Evolutionary conservation across 2,113 vertebrate genomes (phyloP).

Genomic region (Paradoxurus hermaphroditus): DNA sequence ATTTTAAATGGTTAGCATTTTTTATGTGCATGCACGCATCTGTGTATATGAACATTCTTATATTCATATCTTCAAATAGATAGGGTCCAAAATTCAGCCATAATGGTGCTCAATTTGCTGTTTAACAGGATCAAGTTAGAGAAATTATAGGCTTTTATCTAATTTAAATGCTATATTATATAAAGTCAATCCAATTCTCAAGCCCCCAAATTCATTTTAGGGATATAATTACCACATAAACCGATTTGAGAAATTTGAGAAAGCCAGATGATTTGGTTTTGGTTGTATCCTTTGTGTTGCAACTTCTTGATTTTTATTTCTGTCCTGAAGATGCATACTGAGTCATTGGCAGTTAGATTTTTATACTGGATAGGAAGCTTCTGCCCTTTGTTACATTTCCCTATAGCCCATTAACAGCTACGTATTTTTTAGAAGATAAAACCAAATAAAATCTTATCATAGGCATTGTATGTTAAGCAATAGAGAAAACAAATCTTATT

Average conservation of each 20-base stretch:
- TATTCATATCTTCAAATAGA: neutral
- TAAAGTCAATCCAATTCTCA: neutral
- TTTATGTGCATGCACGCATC: neutral
- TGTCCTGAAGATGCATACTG: neutral
- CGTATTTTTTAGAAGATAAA: conserved; percentile 56
- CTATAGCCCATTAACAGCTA: neutral
- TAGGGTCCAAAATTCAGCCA: neutral
- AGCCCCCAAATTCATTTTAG: neutral
- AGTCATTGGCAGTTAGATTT: neutral
- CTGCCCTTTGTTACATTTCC: neutral
- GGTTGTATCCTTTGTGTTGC: neutral
- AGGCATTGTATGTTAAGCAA: conserved; percentile 9
- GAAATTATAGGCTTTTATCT: neutral
- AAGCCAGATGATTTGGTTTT: neutral
- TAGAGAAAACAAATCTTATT: neutral
- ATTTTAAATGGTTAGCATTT: neutral
- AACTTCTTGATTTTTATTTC: neutral
- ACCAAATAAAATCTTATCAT: conserved; percentile 38
- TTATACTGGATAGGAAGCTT: neutral
- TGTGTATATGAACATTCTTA: neutral
- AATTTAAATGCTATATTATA: neutral
- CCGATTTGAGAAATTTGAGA: neutral
- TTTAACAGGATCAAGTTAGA: neutral
- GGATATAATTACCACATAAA: neutral
- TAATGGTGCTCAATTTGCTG: neutral